Percentiles rank a stretch among this genome's conserved stretches.
Conservation (phyloP, 2,888 invertebrate genomes). For the Heteromyza rotundicornis region DNA sequence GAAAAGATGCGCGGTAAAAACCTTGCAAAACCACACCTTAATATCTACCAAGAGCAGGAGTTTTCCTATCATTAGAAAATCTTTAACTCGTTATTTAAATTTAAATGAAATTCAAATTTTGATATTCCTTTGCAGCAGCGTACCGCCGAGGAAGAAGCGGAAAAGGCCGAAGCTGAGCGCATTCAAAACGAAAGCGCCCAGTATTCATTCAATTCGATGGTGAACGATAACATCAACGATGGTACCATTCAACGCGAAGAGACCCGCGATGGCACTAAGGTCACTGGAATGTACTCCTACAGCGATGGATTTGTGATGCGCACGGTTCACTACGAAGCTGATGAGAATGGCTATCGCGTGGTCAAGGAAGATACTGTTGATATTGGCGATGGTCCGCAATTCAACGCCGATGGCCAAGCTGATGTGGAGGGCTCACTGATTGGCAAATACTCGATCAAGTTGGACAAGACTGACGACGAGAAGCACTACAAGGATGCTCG, state of each 20-base stretch:
- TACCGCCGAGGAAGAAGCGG: constrained; percentile 30
- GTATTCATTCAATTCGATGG: constrained; percentile 62
- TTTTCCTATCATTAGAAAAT: no score
- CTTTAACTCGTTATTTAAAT: no score
- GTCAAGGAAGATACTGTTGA: constrained; percentile 64
- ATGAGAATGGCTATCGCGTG: constrained; percentile 69
- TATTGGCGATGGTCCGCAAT: constrained; percentile 64
- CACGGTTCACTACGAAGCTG: constrained; percentile 68
- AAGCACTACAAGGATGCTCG: constrained; percentile 53
- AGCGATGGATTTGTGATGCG: constrained; percentile 68
- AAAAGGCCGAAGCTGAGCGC: constrained; percentile 39
- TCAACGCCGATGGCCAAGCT: constrained; percentile 63
- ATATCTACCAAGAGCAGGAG: no score
- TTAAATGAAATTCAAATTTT: no score
- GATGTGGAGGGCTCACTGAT: constrained; percentile 62
- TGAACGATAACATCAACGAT: constrained; percentile 64
- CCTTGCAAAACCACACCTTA: no score
- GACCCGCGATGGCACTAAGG: constrained; percentile 54
- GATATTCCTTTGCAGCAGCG: constrained; percentile 26
- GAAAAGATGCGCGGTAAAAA: no score
- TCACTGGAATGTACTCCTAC: constrained; percentile 67
- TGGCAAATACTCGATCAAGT: constrained; percentile 62
- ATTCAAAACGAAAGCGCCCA: constrained; percentile 62
- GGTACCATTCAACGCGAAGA: constrained; percentile 60
- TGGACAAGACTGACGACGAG: constrained; percentile 57